Evolutionary conservation across 2,797 vertebrate genomes (phyloP), one percentile per base, ranked within the genome.

Genomic region (Sebastiscus tertius): DNA sequence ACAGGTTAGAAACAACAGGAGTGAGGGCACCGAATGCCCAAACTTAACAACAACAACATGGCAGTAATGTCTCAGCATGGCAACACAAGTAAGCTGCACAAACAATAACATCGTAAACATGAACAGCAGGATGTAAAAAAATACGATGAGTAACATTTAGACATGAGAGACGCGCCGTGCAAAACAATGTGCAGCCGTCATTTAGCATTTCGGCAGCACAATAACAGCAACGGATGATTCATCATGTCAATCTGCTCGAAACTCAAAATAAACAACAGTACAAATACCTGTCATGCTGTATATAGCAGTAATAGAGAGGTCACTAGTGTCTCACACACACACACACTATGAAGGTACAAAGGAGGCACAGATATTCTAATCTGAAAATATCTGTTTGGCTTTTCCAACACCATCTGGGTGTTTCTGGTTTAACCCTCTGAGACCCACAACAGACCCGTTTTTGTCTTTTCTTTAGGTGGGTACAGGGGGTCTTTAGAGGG

Each of bases 1-100:
- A 95, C 55, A 89, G 62, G 84, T 95, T 94, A 95, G 77, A 91
- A 72, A 87, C 72, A 84, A 86, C 85, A 85, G 80, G 20, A 73
- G 24, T 16, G 26, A 81, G 75, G 89, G 71, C 82, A 72, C 60
- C 63, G 12, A 42, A 75, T 42, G 63, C 78, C 69, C 83, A 66
- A 52, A 87, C 33, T 27, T 49, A 33, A 79, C 70, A 88, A 77
- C 66, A 89, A 59, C 66, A 89, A 59, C 29, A 56, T 81, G 61
- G 84, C 70, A 20, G 31, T 70, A 22, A 80, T 60, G 71, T 58
- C 59, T 76, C 55, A 42, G 81, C 72, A 83, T 16, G 20, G 68
- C 65, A 79, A 80, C 64, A 87, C 65, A 88, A 61, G 20, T 5
- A 76, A 63, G 79, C 75, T 27, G 73, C 82, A 84, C 58, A 83